Evolutionary conservation across 2,113 vertebrate species (phyloP).

Genomic region (Limnothrissa miodon): DNA sequence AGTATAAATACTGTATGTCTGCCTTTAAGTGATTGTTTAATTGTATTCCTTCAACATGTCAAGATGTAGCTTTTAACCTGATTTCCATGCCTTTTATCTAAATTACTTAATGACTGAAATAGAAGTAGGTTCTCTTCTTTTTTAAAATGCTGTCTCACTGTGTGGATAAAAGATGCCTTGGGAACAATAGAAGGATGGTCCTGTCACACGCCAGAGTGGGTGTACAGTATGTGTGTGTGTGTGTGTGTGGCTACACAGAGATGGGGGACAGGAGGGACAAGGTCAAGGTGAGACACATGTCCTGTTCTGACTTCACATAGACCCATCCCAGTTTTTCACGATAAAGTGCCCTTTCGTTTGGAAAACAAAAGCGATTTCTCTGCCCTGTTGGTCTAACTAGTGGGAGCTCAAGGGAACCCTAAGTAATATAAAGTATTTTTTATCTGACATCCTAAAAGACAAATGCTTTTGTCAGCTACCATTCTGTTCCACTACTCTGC

Average conservation of each 20-base stretch:
- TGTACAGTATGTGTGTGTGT: background rate
- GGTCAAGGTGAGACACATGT: slow-evolving; percentile 65
- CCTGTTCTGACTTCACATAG: slow-evolving; percentile 21
- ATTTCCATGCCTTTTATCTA: background rate
- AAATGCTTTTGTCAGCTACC: background rate
- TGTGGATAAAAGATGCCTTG: slow-evolving; percentile 32
- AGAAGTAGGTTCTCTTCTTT: background rate
- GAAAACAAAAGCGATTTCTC: background rate
- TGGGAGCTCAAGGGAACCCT: background rate
- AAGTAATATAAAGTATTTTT: background rate
- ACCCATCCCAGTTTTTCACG: background rate
- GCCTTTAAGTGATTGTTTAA: too few relatives aligned
- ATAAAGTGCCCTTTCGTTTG: slow-evolving; percentile 5
- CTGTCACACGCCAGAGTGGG: slow-evolving; percentile 42
- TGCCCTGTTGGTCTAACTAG: background rate
- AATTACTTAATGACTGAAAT: background rate
- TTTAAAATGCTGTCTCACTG: background rate
- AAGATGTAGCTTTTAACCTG: background rate
- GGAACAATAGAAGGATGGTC: slow-evolving; percentile 71
- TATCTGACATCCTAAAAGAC: background rate
- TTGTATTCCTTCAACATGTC: background rate
- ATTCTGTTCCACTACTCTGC: background rate
- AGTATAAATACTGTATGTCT: too few relatives aligned
- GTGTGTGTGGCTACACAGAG: slow-evolving; percentile 19
- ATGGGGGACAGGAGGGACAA: slow-evolving; percentile 25